Evolutionary conservation across 2,888 invertebrate genomes (phyloP), one percentile per base, ranked within the genome.

Genomic region (Perithous albicinctus): DNA sequence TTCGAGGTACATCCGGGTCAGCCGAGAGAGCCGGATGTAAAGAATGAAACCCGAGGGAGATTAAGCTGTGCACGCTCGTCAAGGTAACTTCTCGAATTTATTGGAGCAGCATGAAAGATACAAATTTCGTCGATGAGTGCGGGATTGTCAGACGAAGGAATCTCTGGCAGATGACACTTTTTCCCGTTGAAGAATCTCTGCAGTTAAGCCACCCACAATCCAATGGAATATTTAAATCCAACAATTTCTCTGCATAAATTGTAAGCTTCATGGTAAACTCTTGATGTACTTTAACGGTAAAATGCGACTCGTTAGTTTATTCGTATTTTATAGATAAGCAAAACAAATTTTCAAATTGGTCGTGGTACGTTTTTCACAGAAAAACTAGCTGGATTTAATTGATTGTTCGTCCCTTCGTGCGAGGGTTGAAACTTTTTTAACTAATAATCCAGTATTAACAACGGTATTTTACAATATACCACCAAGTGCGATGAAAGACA

Each of bases 81-180:
- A 38, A 18, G 51, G 64, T 48, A 69, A 77, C 76, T 54, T 67
- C 8, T 54, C 54, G 61, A 73, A 67, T 73, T 81, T 67, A 8
- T 54, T 63, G 15, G 12, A 67, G 35, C 32, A 23, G 15, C 51
- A 10, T 61, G 69, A 15, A 72, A 38, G 66, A 72, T 80, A 67
- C 72, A 56, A 78, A 41, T 78, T 78, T 64, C 7, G 54, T 61
- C 43, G 32, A 61, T 63, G 18, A n/a, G n/a, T 64, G 18, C 20
- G 46, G 66, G 20, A 67, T 75, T 43, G 18, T 32, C 7, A 20
- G 32, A 67, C 26, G 23, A 59, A 29, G 5, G n/a, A 54, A n/a
- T n/a, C n/a, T n/a, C 56, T 35, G 35, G 51, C 46, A 54, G 54
- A 59, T 66, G 43, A 32, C 29, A 18, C 8, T 15, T 18, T 66